Percentiles rank a stretch among this genome's conserved stretches.
phyloP scores from a whole-genome alignment of 1,140 invertebrate genomes.

The Drosophila pseudoananassae region DNA sequence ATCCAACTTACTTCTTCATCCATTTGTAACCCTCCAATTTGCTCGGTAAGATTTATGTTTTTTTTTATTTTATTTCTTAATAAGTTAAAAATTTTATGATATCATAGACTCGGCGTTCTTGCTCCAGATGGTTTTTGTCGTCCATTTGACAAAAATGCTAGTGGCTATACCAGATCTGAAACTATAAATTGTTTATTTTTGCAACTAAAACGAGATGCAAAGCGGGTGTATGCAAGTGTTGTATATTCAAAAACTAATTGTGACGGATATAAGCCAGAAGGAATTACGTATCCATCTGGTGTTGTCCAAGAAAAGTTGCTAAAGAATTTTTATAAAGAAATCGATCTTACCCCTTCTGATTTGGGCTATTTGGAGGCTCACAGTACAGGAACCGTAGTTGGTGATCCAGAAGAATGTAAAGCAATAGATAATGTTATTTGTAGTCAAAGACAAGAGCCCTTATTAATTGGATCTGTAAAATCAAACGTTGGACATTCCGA shows the following conservation, averaged over 20 bases:
- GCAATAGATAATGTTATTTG: conserved; percentile 94
- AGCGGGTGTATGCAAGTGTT: conserved; percentile 89
- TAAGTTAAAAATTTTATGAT: background rate
- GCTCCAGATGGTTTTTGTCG: conserved; percentile 94
- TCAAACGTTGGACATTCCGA: conserved; percentile 97
- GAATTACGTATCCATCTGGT: conserved; percentile 96
- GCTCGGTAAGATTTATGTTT: conserved; percentile 84
- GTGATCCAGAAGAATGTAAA: conserved; percentile 94
- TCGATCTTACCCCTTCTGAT: conserved; percentile 88
- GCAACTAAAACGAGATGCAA: conserved; percentile 92
- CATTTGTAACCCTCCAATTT: conserved; percentile 94
- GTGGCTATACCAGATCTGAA: conserved; percentile 91
- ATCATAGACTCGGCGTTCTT: conserved; percentile 91
- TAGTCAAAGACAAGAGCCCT: conserved; percentile 87
- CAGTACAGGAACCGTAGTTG: conserved; percentile 92
- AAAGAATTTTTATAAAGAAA: conserved; percentile 94
- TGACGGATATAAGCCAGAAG: conserved; percentile 95
- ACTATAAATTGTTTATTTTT: conserved; percentile 91
- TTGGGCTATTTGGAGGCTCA: conserved; percentile 96
- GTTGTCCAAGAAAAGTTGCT: conserved; percentile 91
- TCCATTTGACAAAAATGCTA: conserved; percentile 93
- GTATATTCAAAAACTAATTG: conserved; percentile 89
- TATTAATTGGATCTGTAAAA: conserved; percentile 95
- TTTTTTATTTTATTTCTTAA: background rate
- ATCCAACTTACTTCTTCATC: conserved; percentile 93